Evolutionary conservation across 2,113 vertebrate species (phyloP).

Genomic region (Fukomys damarensis): DNA sequence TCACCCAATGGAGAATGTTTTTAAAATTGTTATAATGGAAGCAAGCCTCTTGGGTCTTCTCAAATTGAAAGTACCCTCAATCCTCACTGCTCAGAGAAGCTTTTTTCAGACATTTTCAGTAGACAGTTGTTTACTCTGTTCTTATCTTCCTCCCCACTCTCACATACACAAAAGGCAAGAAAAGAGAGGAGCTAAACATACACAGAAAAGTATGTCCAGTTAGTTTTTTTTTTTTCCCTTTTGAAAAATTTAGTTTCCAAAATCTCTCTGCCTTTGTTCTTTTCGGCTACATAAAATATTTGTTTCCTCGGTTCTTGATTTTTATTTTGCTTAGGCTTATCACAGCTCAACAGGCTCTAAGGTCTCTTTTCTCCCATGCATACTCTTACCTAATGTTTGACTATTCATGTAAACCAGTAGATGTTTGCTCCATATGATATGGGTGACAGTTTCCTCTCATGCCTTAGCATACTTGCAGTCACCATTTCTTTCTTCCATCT

Average conservation of each 20-base stretch:
- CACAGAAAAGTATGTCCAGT: background rate
- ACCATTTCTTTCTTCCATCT: background rate
- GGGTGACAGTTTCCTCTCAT: background rate
- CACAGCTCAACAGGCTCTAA: background rate
- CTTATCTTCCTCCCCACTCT: background rate
- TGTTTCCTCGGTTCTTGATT: constrained; percentile 48
- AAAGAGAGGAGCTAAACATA: background rate
- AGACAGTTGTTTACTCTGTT: background rate
- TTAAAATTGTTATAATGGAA: background rate
- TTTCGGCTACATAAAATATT: constrained; percentile 26
- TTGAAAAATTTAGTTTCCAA: constrained; percentile 14
- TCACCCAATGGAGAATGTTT: background rate
- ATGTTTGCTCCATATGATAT: background rate
- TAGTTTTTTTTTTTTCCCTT: background rate
- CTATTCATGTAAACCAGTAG: background rate
- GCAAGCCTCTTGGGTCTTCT: background rate
- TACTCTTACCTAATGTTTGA: background rate
- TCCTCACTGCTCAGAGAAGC: background rate
- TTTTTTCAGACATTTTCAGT: background rate
- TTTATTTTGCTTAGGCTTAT: background rate
- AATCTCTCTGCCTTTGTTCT: constrained; percentile 35
- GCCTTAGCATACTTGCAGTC: background rate
- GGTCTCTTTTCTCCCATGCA: background rate
- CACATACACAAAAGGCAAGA: background rate
- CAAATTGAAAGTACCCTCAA: background rate